These are phyloP conservation scores for Catagonus wagneri DNA, from an alignment of 2,113 vertebrate genomes.

Conservation along the genomic window DNA sequence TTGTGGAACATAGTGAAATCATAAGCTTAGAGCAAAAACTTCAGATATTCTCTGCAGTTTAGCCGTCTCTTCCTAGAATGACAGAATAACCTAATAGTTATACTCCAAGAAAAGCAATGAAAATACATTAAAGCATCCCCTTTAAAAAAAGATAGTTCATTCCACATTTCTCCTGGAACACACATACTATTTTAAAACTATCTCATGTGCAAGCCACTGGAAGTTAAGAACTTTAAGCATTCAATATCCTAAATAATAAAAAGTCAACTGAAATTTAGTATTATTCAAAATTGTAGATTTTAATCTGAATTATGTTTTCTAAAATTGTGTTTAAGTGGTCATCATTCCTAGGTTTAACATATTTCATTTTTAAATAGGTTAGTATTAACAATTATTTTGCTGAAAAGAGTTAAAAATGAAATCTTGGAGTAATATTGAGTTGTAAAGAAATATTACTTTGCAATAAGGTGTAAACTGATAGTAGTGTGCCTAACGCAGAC, in stretches of 20 bases:
- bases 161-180: background rate
- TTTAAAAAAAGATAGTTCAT: background rate
- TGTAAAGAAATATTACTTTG: background rate
- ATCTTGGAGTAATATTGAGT: background rate
- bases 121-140: background rate
- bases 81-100: background rate
- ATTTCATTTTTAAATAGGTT: background rate
- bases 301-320: background rate
- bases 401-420: background rate
- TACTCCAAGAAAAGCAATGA: background rate
- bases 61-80: background rate
- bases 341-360: background rate
- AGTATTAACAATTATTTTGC: background rate
- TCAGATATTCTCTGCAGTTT: background rate
- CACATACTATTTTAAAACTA: background rate
- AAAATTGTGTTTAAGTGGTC: background rate
- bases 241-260: background rate
- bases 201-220: background rate
- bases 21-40: background rate
- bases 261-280: background rate
- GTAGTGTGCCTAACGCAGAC: background rate
- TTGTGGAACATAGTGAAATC: background rate
- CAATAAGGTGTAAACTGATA: background rate
- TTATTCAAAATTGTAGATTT: background rate
- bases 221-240: background rate